Conservation (phyloP, 2,113 vertebrate species). For the Capricornis sumatraensis region DNA sequence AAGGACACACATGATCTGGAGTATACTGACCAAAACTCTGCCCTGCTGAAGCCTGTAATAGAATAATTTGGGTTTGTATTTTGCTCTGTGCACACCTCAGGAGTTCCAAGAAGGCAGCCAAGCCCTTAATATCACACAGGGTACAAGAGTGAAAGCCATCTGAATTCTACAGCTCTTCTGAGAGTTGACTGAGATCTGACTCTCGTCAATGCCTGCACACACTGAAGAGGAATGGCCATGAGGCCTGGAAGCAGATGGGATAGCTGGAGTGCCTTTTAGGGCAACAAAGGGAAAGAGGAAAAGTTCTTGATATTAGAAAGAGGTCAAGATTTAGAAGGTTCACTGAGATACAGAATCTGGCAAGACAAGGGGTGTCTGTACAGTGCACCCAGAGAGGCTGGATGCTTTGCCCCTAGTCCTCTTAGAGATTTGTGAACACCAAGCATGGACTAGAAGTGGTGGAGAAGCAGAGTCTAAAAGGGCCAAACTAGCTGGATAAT, state of each 20-base stretch:
- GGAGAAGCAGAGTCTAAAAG: neutral
- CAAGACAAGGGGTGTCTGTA: neutral
- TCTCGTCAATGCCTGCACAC: neutral
- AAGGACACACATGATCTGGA: neutral
- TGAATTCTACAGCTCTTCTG: neutral
- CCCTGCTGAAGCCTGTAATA: neutral
- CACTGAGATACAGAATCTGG: neutral
- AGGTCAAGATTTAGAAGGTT: slow-evolving; percentile 1
- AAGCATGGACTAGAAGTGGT: neutral
- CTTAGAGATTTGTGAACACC: neutral
- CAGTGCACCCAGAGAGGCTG: neutral
- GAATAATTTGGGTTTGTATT: neutral
- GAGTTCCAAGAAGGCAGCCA: neutral
- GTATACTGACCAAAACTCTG: neutral
- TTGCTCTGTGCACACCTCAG: neutral
- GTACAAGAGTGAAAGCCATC: neutral
- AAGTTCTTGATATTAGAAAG: neutral
- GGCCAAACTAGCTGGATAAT: neutral
- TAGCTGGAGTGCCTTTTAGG: neutral
- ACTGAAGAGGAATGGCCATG: neutral
- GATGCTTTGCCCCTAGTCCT: neutral
- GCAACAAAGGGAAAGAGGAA: neutral
- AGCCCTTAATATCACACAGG: neutral
- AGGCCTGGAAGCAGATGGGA: neutral
- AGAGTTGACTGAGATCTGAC: too few species aligned